Base-by-base conservation (phyloP, 1,140 invertebrate genomes). In the Drosophila setifemur region DNA sequence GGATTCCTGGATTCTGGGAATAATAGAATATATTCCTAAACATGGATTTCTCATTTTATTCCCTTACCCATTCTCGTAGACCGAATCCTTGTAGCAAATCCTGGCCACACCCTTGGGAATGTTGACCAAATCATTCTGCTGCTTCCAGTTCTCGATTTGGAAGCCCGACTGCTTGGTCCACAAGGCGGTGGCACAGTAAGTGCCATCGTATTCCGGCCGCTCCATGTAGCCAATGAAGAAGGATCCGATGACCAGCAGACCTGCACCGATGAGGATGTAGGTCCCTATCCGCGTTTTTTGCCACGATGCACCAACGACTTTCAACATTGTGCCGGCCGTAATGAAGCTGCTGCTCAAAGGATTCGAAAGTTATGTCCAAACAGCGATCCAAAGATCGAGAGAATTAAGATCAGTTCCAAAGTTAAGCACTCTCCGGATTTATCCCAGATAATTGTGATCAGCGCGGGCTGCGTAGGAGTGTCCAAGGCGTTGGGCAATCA, bases 221-320 rank as follows among this genome's bases (percentile, higher is more conserved):
- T 93, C 93, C 57, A 93, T 93, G 76, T 94, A 93, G 67, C 93
- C 93, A 33, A 94, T 90, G 44, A 94, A 93, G 45, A 95, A 92
- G 18, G 93, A 93, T 50, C 94, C 91, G 31, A 95, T 93, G 31
- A 94, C 94, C 18, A 95, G 89, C 19, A 94, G 85, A 45, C 92
- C 93, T 63, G 95, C 92, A 69, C 93, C 92, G 21, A 93, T 92
- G 21, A 95, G 91, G 57, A 95, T 93, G 76, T 94, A 94, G 11
- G 94, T 94, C 68, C 93, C 94, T 73, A 95, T 93, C 86, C 94
- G 93, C 21, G 94, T 95, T 89, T 95, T 94, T 60, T 94, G 92
- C 94, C 94, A 95, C 50, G 94, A 95, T 86, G 95, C 95, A 73
- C 95, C 95, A 44, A 95, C 94, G 49, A 95, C 94, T 92, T 95